Evolutionary conservation across 2,797 vertebrate genomes (phyloP).

Genomic region (Lutjanus campechanus): DNA sequence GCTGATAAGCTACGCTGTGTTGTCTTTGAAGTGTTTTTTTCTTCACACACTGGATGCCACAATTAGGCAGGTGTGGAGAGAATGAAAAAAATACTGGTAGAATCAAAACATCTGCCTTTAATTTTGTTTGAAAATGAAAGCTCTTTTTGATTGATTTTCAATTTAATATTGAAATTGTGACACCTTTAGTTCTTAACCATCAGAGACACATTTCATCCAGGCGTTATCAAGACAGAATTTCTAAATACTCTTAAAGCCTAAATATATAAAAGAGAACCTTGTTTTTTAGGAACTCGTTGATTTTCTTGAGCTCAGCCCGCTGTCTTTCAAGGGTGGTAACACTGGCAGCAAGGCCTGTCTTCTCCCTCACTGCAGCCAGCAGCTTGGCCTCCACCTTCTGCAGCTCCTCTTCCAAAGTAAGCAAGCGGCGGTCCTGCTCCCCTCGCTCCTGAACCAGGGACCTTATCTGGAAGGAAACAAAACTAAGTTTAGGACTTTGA

Average conservation of each 20-base stretch:
- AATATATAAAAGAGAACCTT: conserved; percentile 86
- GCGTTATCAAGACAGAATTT: neutral
- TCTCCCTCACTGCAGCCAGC: conserved; percentile 89
- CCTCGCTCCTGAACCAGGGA: conserved; percentile 90
- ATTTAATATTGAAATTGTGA: too few relatives aligned
- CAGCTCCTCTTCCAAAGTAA: conserved; percentile 89
- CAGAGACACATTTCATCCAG: neutral
- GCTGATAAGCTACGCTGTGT: too few relatives aligned
- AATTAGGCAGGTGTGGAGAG: too few relatives aligned
- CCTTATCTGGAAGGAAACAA: conserved; percentile 86
- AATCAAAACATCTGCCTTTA: too few relatives aligned
- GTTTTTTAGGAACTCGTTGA: conserved; percentile 93
- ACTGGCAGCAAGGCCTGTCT: conserved; percentile 88
- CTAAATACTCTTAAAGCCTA: neutral
- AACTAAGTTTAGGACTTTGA: neutral
- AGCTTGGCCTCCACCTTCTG: conserved; percentile 91
- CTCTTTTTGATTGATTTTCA: too few relatives aligned
- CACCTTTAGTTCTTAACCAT: too few relatives aligned
- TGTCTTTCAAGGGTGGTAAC: conserved; percentile 92
- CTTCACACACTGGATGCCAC: too few relatives aligned
- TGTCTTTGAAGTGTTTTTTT: too few relatives aligned
- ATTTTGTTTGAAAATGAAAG: too few relatives aligned
- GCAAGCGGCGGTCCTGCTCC: conserved; percentile 89
- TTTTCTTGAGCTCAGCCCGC: conserved; percentile 89
- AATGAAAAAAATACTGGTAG: too few relatives aligned